These are phyloP conservation scores for Mustelus asterias DNA, from an alignment of 2,113 vertebrate species.

Conservation along the genomic window DNA sequence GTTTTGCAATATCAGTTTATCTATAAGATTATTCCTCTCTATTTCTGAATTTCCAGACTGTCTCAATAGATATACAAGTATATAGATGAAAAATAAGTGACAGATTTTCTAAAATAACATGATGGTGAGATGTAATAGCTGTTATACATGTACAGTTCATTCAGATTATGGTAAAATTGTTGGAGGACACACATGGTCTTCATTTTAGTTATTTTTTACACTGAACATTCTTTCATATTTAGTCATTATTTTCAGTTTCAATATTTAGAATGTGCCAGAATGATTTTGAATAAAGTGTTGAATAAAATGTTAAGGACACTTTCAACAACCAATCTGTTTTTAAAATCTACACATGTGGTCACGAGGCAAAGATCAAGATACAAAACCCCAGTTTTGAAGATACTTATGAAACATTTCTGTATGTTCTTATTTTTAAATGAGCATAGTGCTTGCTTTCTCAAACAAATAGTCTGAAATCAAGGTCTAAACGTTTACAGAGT, in stretches of 20 bases:
- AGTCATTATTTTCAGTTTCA: conserved; percentile 26
- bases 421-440: background rate
- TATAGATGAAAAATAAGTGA: background rate
- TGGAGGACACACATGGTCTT: conserved; percentile 2
- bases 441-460: background rate
- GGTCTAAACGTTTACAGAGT: background rate
- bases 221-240: conserved; percentile 32
- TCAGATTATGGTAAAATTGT: background rate
- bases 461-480: background rate
- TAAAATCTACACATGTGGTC: background rate
- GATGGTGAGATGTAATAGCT: background rate
- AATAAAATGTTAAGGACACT: background rate
- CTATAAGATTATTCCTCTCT: background rate
- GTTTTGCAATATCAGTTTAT: background rate
- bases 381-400: background rate
- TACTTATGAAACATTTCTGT: background rate
- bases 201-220: conserved; percentile 24
- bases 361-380: background rate
- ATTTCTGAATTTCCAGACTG: background rate
- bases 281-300: background rate
- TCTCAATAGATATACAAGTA: background rate
- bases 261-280: conserved; percentile 21
- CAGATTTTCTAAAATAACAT: background rate
- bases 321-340: background rate
- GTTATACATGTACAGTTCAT: background rate